Conservation (phyloP, 2,113 vertebrate genomes). For the Limanda limanda region DNA sequence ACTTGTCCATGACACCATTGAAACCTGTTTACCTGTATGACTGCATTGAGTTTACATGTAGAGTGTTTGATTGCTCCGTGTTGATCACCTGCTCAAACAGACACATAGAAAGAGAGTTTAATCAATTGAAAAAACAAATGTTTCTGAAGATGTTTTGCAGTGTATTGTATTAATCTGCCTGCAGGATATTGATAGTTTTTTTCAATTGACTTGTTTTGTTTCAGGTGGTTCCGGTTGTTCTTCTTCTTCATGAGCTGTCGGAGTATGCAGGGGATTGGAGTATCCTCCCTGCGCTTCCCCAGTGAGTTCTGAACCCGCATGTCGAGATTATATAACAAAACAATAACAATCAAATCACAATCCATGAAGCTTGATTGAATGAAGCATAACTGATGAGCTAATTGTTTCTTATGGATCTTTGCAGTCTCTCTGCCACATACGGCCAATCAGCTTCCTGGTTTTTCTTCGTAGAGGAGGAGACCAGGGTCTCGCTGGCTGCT, state of each 20-base stretch:
- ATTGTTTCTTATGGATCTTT: constrained; percentile 3
- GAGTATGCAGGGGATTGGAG: constrained; percentile 89
- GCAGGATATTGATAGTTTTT: neutral
- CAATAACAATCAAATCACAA: neutral
- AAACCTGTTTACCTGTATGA: too few relatives aligned
- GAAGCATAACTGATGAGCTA: neutral
- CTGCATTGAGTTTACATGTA: too few relatives aligned
- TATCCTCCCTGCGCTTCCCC: constrained; percentile 86
- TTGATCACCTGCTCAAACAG: too few relatives aligned
- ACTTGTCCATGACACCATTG: too few relatives aligned
- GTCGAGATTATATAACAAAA: constrained; percentile 1
- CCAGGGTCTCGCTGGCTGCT: constrained; percentile 81
- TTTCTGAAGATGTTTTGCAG: neutral
- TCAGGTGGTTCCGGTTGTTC: constrained; percentile 84
- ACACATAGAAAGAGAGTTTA: too few relatives aligned
- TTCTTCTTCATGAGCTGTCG: constrained; percentile 87
- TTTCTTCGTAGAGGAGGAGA: constrained; percentile 94
- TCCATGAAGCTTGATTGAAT: neutral
- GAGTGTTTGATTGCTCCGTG: too few relatives aligned
- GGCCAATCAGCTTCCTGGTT: constrained; percentile 89
- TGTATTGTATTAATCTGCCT: neutral
- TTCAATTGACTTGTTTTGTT: constrained; percentile 15
- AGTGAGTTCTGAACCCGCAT: constrained; percentile 75
- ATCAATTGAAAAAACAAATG: too few relatives aligned
- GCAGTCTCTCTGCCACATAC: constrained; percentile 85